Base-by-base conservation (phyloP, 2,113 vertebrate species). In the Recurvirostra avosetta region DNA sequence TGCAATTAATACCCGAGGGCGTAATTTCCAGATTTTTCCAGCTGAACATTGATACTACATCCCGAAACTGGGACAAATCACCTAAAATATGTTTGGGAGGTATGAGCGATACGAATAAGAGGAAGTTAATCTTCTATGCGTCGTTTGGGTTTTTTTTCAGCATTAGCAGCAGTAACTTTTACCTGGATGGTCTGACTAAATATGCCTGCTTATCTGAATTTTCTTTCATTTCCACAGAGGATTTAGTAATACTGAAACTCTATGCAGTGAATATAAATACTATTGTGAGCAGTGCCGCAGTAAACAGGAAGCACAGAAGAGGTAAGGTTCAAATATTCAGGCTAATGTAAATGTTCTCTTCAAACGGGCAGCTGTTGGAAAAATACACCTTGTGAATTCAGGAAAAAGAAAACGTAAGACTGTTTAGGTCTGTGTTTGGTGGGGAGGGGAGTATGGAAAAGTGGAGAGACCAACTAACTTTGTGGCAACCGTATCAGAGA, bases 271-370 rank as follows among this genome's bases (percentile, higher is more conserved):
- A 96, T 99, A 98, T 89, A 99, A 99, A 95, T 99, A 99, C 97
- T 99, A 99, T 96, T 99, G 99, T 96, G 99, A 99, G 97, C 99
- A 99, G 98, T 99, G 99, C 92, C 98, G 98, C 95, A 99, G 99
- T 97, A 99, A 99, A 95, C 99, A 99, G 98, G 99, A 99, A 98
- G 99, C 99, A 78, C 99, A 99, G 98, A 99, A 99, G 97, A 98
- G 99, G 99, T 99, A 86, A 88, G 98, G 52, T 59, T 38, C n/a
- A 70, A 63, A 40, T 20, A 29, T 2, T 56, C 65, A 40, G 43
- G 15, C 55, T 59, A 26, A 56, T 63, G 62, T 43, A 61, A 53
- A 32, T 67, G 14, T 58, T 73, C 52, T 36, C 47, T n/a, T 68
- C 2, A 73, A 49, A 30, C 3, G 27, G 43, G 45, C 50, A 61